These are phyloP conservation scores for Mus spretus DNA, from an alignment of 2,797 vertebrate genomes.

Conservation along the genomic window DNA sequence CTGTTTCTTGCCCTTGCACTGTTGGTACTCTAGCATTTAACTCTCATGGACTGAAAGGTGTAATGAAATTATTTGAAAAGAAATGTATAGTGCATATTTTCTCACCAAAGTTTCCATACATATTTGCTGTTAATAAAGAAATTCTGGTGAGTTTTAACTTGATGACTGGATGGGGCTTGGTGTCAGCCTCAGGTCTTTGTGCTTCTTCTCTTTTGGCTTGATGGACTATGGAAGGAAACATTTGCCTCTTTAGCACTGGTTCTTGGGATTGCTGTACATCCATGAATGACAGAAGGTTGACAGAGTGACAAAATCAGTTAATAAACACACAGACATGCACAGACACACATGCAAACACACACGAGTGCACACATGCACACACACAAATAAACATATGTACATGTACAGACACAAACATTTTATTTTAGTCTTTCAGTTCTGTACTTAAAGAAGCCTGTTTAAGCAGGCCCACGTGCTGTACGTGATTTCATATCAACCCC, in stretches of 20 bases:
- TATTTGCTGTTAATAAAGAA: background rate
- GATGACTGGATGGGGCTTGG: background rate
- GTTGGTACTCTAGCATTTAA: background rate
- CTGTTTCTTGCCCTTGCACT: background rate
- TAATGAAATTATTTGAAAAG: slow-evolving; percentile 30
- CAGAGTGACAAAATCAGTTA: background rate
- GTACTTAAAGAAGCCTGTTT: background rate
- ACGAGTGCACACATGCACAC: too few species aligned
- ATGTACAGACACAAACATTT: background rate
- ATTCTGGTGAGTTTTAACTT: background rate
- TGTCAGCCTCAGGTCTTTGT: background rate
- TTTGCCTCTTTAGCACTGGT: background rate
- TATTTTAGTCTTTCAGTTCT: background rate
- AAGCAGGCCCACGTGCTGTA: background rate
- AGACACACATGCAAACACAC: background rate
- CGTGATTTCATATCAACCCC: background rate
- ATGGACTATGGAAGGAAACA: background rate
- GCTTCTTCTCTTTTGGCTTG: background rate
- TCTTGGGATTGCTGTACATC: background rate
- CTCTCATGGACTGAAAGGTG: background rate
- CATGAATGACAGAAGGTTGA: background rate
- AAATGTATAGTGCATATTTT: background rate
- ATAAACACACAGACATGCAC: background rate
- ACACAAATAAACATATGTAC: background rate
- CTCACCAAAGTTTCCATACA: background rate